phyloP scores from a whole-genome alignment of 2,113 vertebrate genomes.

The Oreochromis aureus region DNA sequence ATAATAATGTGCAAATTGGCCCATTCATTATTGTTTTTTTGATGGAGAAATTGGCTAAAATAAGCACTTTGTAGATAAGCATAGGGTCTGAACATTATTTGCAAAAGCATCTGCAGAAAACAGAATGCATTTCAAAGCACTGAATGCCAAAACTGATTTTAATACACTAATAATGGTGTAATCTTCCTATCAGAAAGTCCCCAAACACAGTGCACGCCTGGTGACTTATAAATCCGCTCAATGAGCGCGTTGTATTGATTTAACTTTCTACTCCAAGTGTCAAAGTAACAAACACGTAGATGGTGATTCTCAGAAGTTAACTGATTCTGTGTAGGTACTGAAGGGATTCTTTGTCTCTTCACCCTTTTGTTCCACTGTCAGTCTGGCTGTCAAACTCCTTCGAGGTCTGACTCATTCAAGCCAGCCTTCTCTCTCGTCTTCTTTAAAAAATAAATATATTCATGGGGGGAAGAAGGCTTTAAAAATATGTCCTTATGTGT shows the following conservation, averaged over 20 bases:
- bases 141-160: conserved; percentile 44
- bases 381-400: neutral
- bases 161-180: conserved; percentile 52
- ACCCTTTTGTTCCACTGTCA: neutral
- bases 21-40: conserved; percentile 54
- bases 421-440: neutral
- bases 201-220: conserved; percentile 23
- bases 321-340: neutral
- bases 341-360: neutral
- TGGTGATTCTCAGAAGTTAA: conserved; percentile 1
- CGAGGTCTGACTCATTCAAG: conserved; percentile 2
- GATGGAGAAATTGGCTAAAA: conserved; percentile 55
- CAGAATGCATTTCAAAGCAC: conserved; percentile 48
- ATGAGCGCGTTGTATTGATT: conserved; percentile 4
- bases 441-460: neutral
- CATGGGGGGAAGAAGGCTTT: neutral
- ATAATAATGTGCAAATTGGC: conserved; percentile 58
- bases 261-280: neutral
- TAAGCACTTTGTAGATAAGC: conserved; percentile 66
- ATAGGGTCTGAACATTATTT: conserved; percentile 40
- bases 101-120: conserved; percentile 36
- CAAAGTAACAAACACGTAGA: neutral
- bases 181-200: conserved; percentile 51
- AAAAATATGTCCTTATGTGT: neutral
- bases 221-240: conserved; percentile 17